Evolutionary conservation across 2,888 invertebrate species (phyloP).

Genomic region (Eupithecia inturbata): DNA sequence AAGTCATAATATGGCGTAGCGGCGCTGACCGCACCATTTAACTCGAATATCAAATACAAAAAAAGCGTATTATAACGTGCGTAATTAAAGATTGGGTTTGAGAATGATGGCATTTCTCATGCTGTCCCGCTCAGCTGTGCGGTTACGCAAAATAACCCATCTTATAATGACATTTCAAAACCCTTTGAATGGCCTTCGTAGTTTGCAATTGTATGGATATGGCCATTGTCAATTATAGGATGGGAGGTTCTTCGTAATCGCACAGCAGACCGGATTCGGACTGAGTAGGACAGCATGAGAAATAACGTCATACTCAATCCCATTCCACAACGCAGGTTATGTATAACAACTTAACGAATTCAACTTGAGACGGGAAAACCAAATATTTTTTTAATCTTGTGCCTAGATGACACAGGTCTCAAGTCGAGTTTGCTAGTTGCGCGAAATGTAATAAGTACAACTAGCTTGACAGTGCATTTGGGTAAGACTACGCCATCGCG

Average conservation of each 20-base stretch:
- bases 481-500: neutral
- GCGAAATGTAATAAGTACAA: slow-evolving; percentile 12
- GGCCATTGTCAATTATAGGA: too few relatives aligned
- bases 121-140: too few relatives aligned
- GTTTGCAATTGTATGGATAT: too few relatives aligned
- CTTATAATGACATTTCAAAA: too few relatives aligned
- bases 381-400: neutral
- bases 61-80: slow-evolving; percentile 18
- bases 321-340: neutral
- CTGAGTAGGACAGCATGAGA: neutral
- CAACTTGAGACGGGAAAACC: slow-evolving; percentile 11
- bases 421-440: slow-evolving; percentile 11
- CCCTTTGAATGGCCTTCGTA: too few relatives aligned
- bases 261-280: too few relatives aligned
- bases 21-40: slow-evolving; percentile 7
- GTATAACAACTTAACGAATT: slow-evolving; percentile 7
- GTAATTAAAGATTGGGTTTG: neutral
- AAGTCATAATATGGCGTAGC: slow-evolving; percentile 22
- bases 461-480: slow-evolving; percentile 36
- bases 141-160: too few relatives aligned
- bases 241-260: too few relatives aligned
- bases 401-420: slow-evolving; percentile 4
- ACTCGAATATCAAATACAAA: slow-evolving; percentile 9
- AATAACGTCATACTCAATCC: too few relatives aligned
- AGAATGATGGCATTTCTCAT: neutral